phyloP scores from a whole-genome alignment of 2,797 vertebrate genomes.

The Meda fulgida region DNA sequence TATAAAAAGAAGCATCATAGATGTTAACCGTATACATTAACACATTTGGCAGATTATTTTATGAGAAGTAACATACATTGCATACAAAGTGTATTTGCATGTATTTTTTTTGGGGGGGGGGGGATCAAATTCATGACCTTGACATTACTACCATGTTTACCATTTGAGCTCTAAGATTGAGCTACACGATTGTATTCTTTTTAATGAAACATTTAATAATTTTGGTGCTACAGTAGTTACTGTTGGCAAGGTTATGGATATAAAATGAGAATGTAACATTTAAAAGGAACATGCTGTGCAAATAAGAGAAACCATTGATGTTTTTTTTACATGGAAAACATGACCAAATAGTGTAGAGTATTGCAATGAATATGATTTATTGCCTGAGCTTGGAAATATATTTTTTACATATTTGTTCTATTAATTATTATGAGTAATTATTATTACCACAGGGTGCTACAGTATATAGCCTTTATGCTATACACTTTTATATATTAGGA shows the following conservation, averaged over 20 bases:
- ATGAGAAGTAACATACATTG: background rate
- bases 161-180: background rate
- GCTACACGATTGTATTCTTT: background rate
- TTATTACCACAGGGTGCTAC: background rate
- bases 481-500: background rate
- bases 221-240: background rate
- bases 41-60: background rate
- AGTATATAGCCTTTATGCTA: background rate
- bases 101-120: background rate
- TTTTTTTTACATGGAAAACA: conserved; percentile 75
- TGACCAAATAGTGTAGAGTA: conserved; percentile 81
- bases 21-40: background rate
- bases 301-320: conserved; percentile 60
- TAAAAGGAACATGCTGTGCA: conserved; percentile 52
- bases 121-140: background rate
- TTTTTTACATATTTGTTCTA: conserved; percentile 73
- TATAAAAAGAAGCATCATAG: conserved; percentile 4
- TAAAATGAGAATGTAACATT: conserved; percentile 36
- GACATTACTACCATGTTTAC: background rate
- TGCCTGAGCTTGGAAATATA: conserved; percentile 72
- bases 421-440: conserved; percentile 28
- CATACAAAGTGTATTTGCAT: background rate
- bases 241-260: background rate
- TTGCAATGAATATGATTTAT: conserved; percentile 70
- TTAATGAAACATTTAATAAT: background rate